phyloP scores from a whole-genome alignment of 2,888 invertebrate species.

The Rhamphomyia laevipes region DNA sequence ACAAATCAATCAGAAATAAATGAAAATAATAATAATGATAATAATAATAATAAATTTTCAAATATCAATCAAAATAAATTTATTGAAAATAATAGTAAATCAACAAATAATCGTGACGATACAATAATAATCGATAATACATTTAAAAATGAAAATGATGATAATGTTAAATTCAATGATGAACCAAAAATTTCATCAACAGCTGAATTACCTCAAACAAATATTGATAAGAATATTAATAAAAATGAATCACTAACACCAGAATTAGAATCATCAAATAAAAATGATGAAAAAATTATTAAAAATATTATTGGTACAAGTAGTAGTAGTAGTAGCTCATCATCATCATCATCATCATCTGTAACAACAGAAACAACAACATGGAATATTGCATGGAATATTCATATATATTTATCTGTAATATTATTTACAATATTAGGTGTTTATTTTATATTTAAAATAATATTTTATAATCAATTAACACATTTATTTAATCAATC shows the following conservation, averaged over 20 bases:
- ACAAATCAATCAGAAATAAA: conserved; percentile 41
- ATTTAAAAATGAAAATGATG: conserved; percentile 6
- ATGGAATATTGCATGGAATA: conserved; percentile 81
- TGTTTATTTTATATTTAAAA: conserved; percentile 72
- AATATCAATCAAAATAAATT: conserved; percentile 29
- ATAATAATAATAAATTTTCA: conserved; percentile 17
- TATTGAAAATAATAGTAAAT: conserved; percentile 2
- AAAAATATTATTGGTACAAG: neutral
- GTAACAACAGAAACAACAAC: conserved; percentile 33
- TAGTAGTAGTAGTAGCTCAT: conserved; percentile 2
- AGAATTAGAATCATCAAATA: no score
- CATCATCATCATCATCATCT: conserved; percentile 19
- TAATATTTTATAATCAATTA: conserved; percentile 74
- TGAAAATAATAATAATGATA: conserved; percentile 12
- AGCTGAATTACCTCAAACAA: conserved; percentile 19
- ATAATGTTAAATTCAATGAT: conserved; percentile 15
- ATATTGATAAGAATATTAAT: conserved; percentile 12
- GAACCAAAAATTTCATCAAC: conserved; percentile 21
- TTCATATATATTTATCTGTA: conserved; percentile 80
- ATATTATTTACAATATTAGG: conserved; percentile 74
- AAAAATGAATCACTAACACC: no score
- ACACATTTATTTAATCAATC: conserved; percentile 78
- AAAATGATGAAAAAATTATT: conserved; percentile 7
- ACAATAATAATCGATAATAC: neutral
- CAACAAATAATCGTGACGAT: neutral